Percentiles rank a stretch among this genome's conserved stretches.
Evolutionary conservation across 2,797 vertebrate genomes (phyloP).

Genomic region (Knipowitschia caucasica): DNA sequence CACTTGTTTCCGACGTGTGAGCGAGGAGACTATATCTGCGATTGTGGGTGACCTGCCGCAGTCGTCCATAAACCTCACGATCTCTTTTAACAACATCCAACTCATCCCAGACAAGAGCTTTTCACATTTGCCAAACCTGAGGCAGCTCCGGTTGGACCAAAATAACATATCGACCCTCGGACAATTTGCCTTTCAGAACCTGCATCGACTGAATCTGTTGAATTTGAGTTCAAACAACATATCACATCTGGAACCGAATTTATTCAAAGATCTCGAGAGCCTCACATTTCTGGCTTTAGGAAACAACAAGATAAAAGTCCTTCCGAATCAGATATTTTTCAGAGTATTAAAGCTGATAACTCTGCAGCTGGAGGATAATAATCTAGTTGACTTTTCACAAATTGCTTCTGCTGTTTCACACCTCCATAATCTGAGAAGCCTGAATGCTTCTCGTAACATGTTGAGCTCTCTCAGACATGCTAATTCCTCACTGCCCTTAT

Average conservation of each 20-base stretch:
- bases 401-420: conserved; percentile 60
- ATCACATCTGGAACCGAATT: conserved; percentile 29
- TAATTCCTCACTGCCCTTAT: conserved; percentile 55
- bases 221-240: conserved; percentile 71
- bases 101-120: conserved; percentile 59
- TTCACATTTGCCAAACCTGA: conserved; percentile 53
- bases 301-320: conserved; percentile 58
- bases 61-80: conserved; percentile 63
- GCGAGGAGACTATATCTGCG: conserved; percentile 27
- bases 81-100: conserved; percentile 39
- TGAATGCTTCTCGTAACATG: conserved; percentile 69
- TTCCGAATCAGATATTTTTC: conserved; percentile 67
- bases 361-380: conserved; percentile 61
- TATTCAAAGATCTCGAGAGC: conserved; percentile 67
- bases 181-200: conserved; percentile 55
- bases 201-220: conserved; percentile 61
- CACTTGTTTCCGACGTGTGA: conserved; percentile 58
- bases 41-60: conserved; percentile 61
- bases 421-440: conserved; percentile 38
- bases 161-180: conserved; percentile 43
- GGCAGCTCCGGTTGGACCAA: conserved; percentile 49
- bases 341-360: conserved; percentile 43
- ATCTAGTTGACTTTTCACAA: conserved; percentile 57
- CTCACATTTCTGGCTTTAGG: conserved; percentile 63
- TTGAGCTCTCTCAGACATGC: conserved; percentile 63